Evolutionary conservation across 2,797 vertebrate species (phyloP).

Genomic region (Oophaga sylvatica): DNA sequence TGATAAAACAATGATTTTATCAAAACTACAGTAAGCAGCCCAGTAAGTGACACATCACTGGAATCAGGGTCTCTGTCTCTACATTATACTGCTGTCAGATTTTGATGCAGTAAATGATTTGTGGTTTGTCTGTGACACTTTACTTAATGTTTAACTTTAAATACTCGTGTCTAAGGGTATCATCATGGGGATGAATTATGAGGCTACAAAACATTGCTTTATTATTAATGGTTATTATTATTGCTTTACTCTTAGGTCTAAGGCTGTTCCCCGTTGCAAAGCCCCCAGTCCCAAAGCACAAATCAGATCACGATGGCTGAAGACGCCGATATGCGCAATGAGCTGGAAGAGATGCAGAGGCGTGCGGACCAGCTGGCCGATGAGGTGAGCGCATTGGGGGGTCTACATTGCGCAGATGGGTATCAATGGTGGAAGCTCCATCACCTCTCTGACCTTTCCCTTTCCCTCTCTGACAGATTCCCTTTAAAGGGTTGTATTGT

Average conservation of each 20-base stretch:
- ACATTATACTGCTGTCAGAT: not conserved
- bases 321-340: conserved; percentile 98
- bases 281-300: conserved; percentile 75
- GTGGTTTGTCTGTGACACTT: not conserved
- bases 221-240: not conserved
- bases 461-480: no score
- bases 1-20: no score
- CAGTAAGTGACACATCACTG: no score
- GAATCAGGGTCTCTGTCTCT: no score
- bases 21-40: no score
- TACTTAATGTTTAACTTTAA: no score
- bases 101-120: not conserved
- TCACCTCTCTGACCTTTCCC: no score
- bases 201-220: not conserved
- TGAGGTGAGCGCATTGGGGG: conserved; percentile 81
- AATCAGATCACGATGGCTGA: conserved; percentile 89
- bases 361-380: conserved; percentile 96
- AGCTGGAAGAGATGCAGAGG: conserved; percentile 98
- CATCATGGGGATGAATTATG: no score
- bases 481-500: not conserved
- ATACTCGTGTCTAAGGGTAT: not conserved
- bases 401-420: no score
- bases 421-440: no score
- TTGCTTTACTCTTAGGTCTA: conserved; percentile 64
- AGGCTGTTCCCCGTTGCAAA: conserved; percentile 67